A percentile compares a stretch with the other conserved stretches of the same genome.
phyloP scores from a whole-genome alignment of 2,113 vertebrate genomes.

The Psephotus haematonotus region DNA sequence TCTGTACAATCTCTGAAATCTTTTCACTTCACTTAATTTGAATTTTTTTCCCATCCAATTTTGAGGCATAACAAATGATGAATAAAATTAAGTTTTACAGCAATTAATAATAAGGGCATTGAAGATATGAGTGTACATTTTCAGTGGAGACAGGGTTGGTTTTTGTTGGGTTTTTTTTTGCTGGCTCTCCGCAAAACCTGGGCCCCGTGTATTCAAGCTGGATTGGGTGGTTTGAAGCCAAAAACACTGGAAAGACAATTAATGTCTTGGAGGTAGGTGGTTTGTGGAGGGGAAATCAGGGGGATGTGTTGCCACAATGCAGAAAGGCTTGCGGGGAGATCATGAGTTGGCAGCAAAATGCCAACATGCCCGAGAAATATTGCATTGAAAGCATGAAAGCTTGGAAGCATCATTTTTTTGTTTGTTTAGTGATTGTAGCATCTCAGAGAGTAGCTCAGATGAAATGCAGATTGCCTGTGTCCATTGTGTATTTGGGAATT shows the following conservation, averaged over 20 bases:
- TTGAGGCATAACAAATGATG: slow-evolving; percentile 28
- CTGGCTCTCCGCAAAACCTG: neutral
- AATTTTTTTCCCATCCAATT: slow-evolving; percentile 33
- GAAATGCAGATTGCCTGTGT: neutral
- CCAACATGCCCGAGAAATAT: neutral
- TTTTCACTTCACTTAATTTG: slow-evolving; percentile 36
- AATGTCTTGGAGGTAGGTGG: neutral
- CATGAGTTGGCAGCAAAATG: neutral
- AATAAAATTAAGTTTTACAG: slow-evolving; percentile 44
- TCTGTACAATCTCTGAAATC: slow-evolving; percentile 38
- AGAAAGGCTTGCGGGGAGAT: neutral
- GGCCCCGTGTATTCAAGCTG: rapidly evolving
- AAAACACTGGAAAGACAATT: neutral
- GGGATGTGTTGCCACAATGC: neutral
- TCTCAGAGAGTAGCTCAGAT: neutral
- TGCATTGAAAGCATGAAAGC: neutral
- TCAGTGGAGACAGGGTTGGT: neutral
- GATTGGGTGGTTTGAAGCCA: neutral
- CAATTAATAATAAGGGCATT: slow-evolving; percentile 46
- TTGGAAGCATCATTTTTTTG: neutral
- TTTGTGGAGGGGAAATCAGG: neutral
- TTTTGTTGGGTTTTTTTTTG: neutral
- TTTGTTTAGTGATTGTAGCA: neutral
- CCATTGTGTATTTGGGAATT: neutral
- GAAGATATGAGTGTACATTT: neutral